Conservation (phyloP, 2,113 vertebrate genomes). For the Hypanus sabinus region DNA sequence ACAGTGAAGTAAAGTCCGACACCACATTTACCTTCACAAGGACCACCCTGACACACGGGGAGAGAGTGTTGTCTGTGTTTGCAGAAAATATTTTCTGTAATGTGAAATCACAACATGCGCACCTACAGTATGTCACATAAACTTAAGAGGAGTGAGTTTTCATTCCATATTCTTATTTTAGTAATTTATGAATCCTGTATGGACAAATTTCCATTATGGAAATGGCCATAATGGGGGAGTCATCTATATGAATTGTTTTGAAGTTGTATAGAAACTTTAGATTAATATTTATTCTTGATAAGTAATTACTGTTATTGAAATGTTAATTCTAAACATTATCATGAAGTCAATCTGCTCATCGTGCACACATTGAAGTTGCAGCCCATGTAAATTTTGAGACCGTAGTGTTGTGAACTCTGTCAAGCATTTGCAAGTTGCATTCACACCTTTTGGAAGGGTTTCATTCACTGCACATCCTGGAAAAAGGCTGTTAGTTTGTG, state of each 20-base stretch:
- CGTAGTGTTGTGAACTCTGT: neutral
- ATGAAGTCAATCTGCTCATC: neutral
- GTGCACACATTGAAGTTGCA: neutral
- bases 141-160: no score
- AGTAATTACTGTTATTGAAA: neutral
- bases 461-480: neutral
- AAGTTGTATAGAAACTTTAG: neutral
- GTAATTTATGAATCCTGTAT: no score
- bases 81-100: no score
- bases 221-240: no score
- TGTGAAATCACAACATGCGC: no score
- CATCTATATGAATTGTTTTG: neutral
- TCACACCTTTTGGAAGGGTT: neutral
- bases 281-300: neutral
- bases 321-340: neutral
- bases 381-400: neutral
- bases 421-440: neutral
- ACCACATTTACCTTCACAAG: no score
- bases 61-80: no score
- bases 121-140: no score
- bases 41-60: no score
- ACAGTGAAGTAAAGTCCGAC: neutral
- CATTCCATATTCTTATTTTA: no score
- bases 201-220: no score
- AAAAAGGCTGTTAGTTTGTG: neutral